Evolutionary conservation across 2,797 vertebrate species (phyloP).

Genomic region (Erithacus rubecula): DNA sequence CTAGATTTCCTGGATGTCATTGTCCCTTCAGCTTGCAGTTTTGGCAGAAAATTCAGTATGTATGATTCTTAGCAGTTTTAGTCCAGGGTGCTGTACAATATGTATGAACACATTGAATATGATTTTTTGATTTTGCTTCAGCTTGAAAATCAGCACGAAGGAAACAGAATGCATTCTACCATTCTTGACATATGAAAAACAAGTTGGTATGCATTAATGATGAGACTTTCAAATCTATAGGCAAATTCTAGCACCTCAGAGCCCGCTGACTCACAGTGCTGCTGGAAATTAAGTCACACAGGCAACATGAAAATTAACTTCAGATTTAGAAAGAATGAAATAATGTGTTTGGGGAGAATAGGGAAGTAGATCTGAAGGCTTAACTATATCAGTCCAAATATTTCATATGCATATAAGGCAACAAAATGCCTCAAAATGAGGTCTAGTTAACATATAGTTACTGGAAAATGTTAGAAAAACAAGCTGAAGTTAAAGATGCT

Average conservation of each 20-base stretch:
- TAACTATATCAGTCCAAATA: background rate
- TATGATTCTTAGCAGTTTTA: background rate
- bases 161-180: background rate
- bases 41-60: background rate
- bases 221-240: background rate
- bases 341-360: background rate
- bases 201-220: background rate
- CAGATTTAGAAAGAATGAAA: background rate
- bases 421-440: background rate
- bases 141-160: background rate
- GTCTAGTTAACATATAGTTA: background rate
- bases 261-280: background rate
- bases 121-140: background rate
- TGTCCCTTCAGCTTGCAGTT: background rate
- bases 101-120: background rate
- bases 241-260: background rate
- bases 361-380: background rate
- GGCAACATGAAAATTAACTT: background rate
- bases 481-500: background rate
- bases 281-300: background rate
- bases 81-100: background rate
- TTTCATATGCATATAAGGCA: background rate
- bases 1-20: background rate
- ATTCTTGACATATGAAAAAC: background rate
- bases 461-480: background rate